These are phyloP conservation scores for Noctua pronuba DNA, from an alignment of 2,888 invertebrate species.

Conservation along the genomic window DNA sequence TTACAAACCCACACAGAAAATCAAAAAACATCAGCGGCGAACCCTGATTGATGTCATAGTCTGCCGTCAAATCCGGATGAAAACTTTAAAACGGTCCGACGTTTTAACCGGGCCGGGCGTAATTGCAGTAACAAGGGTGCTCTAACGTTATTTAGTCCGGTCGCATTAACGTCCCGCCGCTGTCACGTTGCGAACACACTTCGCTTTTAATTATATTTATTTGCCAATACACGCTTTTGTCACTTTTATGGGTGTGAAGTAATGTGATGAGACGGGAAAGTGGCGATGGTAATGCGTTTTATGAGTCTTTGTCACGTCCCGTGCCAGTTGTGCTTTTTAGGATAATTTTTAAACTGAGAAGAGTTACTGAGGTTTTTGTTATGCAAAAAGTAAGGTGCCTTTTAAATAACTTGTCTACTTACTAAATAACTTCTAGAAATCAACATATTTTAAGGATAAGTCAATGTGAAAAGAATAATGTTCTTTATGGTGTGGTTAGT, in stretches of 20 bases:
- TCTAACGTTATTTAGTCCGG: constrained; percentile 88
- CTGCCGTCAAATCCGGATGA: constrained; percentile 80
- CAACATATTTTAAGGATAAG: not conserved
- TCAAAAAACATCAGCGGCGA: constrained; percentile 73
- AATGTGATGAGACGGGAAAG: constrained; percentile 54
- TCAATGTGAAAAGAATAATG: too few relatives aligned
- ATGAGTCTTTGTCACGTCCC: not conserved
- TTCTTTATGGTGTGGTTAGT: too few relatives aligned
- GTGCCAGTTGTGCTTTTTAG: not conserved
- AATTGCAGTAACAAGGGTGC: constrained; percentile 89
- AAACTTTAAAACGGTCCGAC: constrained; percentile 83
- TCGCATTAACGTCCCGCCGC: constrained; percentile 84
- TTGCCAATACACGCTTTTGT: constrained; percentile 79
- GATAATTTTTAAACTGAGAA: not conserved
- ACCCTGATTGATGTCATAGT: constrained; percentile 83
- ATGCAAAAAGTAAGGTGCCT: not conserved
- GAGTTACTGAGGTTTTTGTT: not conserved
- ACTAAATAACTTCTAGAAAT: too few relatives aligned
- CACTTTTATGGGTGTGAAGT: constrained; percentile 63
- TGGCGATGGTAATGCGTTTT: constrained; percentile 18
- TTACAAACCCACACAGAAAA: constrained; percentile 13
- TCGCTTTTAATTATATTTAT: constrained; percentile 85
- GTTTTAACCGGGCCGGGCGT: constrained; percentile 80
- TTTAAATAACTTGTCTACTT: not conserved
- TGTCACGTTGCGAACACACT: constrained; percentile 81